These are phyloP conservation scores for Euschistus heros DNA, from an alignment of 1,140 invertebrate genomes.

Conservation along the genomic window DNA sequence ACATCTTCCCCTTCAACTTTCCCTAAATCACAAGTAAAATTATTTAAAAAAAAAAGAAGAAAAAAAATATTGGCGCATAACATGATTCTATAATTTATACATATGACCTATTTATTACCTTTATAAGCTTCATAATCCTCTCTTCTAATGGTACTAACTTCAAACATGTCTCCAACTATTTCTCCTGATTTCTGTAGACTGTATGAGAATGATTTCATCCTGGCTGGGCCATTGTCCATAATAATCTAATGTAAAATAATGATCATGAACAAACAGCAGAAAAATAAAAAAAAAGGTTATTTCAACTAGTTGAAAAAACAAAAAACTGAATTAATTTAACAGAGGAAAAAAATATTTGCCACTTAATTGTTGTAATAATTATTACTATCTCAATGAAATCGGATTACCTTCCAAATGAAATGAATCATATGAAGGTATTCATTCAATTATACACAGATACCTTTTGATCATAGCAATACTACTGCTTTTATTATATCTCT, in stretches of 20 bases:
- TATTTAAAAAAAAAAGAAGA: too few species aligned
- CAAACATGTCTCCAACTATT: slow-evolving; percentile 74
- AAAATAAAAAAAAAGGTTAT: neutral
- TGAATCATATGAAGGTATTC: too few species aligned
- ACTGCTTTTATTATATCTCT: too few species aligned
- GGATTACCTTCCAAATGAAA: too few species aligned
- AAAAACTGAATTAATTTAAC: slow-evolving; percentile 17
- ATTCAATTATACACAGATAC: too few species aligned
- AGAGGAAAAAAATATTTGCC: too few species aligned
- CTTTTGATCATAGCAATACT: too few species aligned
- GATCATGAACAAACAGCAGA: neutral
- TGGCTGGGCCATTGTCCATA: slow-evolving; percentile 87
- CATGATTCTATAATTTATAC: too few species aligned
- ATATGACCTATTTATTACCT: slow-evolving; percentile 34
- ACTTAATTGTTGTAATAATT: too few species aligned
- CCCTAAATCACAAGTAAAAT: slow-evolving; percentile 5
- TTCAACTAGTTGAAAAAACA: neutral
- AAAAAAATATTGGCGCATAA: too few species aligned
- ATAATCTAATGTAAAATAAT: slow-evolving; percentile 41
- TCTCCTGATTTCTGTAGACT: slow-evolving; percentile 64
- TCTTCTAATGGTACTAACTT: slow-evolving; percentile 73
- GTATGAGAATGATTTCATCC: slow-evolving; percentile 45
- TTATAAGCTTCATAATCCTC: slow-evolving; percentile 73
- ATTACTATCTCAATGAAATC: too few species aligned
- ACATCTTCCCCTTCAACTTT: slow-evolving; percentile 74